Conservation (phyloP, 92 coral and sea anemone genomes). For the Epizoanthus scotinus region DNA sequence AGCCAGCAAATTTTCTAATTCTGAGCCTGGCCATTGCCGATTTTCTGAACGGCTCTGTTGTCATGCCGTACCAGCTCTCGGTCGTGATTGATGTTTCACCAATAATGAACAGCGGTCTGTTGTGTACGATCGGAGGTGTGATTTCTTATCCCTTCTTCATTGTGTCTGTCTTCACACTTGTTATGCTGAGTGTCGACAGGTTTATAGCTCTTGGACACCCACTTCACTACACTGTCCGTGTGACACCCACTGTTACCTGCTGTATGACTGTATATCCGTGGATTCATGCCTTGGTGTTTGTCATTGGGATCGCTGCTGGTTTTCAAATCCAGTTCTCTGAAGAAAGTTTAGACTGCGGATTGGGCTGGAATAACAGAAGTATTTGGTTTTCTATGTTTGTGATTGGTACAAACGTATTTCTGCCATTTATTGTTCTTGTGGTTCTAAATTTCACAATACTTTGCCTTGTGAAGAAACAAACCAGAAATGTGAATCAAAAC, state of each 20-base stretch:
- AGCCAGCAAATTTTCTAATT: slow-evolving; percentile 44
- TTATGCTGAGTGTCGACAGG: slow-evolving; percentile 58
- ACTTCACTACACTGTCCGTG: slow-evolving; percentile 23
- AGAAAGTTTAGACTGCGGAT: slow-evolving; percentile 48
- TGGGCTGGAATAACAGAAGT: slow-evolving; percentile 49
- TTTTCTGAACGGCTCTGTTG: slow-evolving; percentile 32
- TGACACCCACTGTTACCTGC: slow-evolving; percentile 25
- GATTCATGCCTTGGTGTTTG: slow-evolving; percentile 42
- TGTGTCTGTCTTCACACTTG: slow-evolving; percentile 46
- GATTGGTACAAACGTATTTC: slow-evolving; percentile 15
- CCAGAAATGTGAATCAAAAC: not conserved
- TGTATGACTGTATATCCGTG: slow-evolving; percentile 56
- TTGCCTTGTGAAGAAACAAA: slow-evolving; percentile 41
- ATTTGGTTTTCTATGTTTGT: slow-evolving; percentile 34
- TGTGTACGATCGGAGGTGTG: slow-evolving; percentile 45
- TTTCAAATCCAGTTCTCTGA: slow-evolving; percentile 48
- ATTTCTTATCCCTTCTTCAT: slow-evolving; percentile 51
- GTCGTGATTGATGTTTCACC: slow-evolving; percentile 23
- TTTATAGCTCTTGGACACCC: slow-evolving; percentile 57
- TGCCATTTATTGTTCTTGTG: slow-evolving; percentile 44
- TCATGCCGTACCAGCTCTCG: slow-evolving; percentile 48
- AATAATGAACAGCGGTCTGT: slow-evolving; percentile 36
- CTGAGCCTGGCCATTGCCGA: slow-evolving; percentile 50
- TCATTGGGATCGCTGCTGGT: slow-evolving; percentile 32
- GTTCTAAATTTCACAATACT: slow-evolving; percentile 35